Percentiles rank a stretch among this genome's conserved stretches.
These are phyloP conservation scores for Syrrhaptes paradoxus DNA, from an alignment of 2,113 vertebrate genomes.

Conservation along the genomic window DNA sequence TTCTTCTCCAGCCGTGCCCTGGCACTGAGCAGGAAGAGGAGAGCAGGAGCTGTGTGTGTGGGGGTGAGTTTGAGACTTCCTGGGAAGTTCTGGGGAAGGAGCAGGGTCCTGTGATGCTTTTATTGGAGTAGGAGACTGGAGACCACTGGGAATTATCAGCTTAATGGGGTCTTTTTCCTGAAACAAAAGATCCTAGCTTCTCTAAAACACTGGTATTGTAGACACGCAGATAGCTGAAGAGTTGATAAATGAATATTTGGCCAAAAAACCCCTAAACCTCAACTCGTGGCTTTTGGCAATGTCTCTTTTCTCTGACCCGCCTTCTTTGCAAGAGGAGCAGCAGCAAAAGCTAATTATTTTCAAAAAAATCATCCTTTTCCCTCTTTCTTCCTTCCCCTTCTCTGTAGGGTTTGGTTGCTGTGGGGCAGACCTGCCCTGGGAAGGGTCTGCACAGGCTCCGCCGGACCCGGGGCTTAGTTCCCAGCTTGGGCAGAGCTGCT, in stretches of 20 bases:
- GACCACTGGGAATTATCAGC: too few species aligned
- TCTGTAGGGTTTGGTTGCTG: not conserved
- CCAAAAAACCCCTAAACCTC: not conserved
- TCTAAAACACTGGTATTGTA: not conserved
- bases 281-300: not conserved
- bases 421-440: rapidly evolving
- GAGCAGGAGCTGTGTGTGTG: not conserved
- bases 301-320: not conserved
- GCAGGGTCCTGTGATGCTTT: not conserved
- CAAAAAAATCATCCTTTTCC: not conserved
- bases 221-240: not conserved
- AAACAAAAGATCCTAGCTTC: not conserved
- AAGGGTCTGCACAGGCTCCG: not conserved
- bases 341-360: not conserved
- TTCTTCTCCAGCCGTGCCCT: not conserved
- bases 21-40: not conserved
- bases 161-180: not conserved
- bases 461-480: not conserved
- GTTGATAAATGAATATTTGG: not conserved
- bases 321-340: not conserved
- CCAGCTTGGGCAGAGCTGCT: not conserved
- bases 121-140: not conserved
- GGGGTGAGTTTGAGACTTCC: not conserved
- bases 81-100: not conserved
- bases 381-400: not conserved